Evolutionary conservation across 1,140 invertebrate genomes (phyloP).

Genomic region (Acromyrmex heyeri): DNA sequence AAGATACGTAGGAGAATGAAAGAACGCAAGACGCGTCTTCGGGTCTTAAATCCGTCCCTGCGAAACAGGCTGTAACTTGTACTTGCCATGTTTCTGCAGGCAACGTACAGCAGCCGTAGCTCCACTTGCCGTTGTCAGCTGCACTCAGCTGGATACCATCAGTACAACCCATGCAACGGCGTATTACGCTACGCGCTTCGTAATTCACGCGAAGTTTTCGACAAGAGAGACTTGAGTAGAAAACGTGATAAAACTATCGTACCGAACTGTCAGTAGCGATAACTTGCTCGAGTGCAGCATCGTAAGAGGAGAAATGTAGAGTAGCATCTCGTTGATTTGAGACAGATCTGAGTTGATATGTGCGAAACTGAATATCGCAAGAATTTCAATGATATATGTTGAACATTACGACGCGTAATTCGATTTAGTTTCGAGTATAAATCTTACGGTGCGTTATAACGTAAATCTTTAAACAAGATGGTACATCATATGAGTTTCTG

Average conservation of each 20-base stretch:
- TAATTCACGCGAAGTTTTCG: constrained; percentile 39
- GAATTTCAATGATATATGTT: background rate
- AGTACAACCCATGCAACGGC: constrained; percentile 60
- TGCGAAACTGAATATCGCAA: background rate
- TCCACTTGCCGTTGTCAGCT: constrained; percentile 76
- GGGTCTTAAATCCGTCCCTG: constrained; percentile 13
- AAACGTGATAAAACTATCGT: constrained; percentile 50
- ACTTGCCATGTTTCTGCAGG: constrained; percentile 53
- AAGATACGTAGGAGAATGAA: background rate
- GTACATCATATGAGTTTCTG: constrained; percentile 1
- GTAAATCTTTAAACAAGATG: constrained; percentile 16
- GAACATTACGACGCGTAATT: background rate
- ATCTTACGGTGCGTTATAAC: background rate
- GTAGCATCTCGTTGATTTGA: constrained; percentile 5
- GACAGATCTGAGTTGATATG: background rate
- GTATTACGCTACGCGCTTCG: constrained; percentile 18
- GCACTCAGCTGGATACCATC: constrained; percentile 79
- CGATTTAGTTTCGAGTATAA: constrained; percentile 4
- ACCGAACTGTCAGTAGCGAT: constrained; percentile 17
- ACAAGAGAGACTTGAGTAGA: constrained; percentile 13
- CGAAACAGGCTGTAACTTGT: constrained; percentile 45
- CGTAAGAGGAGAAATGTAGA: constrained; percentile 1
- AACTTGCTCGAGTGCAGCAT: constrained; percentile 35
- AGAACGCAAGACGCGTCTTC: background rate
- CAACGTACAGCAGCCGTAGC: constrained; percentile 64